Base-by-base conservation (phyloP, 2,797 vertebrate species). In the Uromys caudimaculatus region DNA sequence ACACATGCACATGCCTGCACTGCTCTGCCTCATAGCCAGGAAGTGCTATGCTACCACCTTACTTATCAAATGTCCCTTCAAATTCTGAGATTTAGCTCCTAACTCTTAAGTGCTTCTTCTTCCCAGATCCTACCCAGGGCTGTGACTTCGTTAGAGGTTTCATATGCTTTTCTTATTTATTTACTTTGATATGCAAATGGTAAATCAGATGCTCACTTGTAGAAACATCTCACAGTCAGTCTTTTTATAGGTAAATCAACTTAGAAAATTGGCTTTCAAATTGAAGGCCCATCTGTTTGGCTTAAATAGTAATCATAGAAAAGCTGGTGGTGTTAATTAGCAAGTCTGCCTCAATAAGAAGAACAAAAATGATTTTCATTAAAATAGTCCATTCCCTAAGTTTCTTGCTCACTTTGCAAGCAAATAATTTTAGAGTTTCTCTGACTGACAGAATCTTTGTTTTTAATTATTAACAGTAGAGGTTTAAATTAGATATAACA, bases 231-330 rank as follows among this genome's bases (percentile, higher is more conserved):
- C 81, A 44, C 6, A 58, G 38, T 60, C 58, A 9, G 82, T 92
- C 67, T 93, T 71, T 67, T 89, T 67, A 90, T 75, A 86, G 64
- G 24, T n/a, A 90, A 89, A 92, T 92, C 64, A 90, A 73, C 67
- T 60, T 69, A 88, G 85, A 82, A 84, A 94, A 67, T 44, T 94
- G 90, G 35, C 76, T 67, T 23, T 94, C 71, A 76, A 73, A 82
- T 54, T 4, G 6, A 19, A 32, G 12, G 64, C 81, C 90, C 64
- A 79, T 84, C 90, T 94, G 77, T 71, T 92, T 90, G 54, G 52
- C 71, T 64, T 88, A 89, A 89, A 38, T 71, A 76, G 35, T 88
- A 93, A 86, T 86, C 92, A 86, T 6, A 79, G 41, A 87, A 27
- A 89, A 87, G 60, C 56, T 69, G 60, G 50, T 79, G 41, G 52